Conservation (phyloP, 2,888 invertebrate species). For the Euplagia quadripunctaria region DNA sequence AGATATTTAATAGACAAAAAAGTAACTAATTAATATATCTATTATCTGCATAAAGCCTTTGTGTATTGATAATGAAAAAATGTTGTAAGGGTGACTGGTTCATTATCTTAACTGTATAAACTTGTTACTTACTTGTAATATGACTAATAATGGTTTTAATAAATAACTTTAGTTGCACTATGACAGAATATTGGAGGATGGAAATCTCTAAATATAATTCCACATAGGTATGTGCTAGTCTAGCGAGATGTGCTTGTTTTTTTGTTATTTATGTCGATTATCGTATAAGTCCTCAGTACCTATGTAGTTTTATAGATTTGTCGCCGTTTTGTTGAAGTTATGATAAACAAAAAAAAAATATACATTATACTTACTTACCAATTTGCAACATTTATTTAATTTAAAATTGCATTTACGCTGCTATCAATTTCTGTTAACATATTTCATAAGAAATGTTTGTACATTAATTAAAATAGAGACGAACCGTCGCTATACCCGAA, state of each 20-base stretch:
- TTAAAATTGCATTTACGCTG: background rate
- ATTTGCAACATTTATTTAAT: background rate
- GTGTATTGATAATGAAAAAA: conserved; percentile 4
- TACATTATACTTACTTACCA: background rate
- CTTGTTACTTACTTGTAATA: conserved; percentile 46
- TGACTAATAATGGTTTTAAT: background rate
- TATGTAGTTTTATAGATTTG: background rate
- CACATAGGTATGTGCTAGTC: conserved; percentile 44
- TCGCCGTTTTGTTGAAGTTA: background rate
- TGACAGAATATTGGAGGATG: conserved; percentile 31
- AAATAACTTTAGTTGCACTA: background rate
- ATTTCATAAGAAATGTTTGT: background rate
- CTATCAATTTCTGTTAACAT: background rate
- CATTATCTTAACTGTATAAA: conserved; percentile 34
- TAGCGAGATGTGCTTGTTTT: conserved; percentile 21
- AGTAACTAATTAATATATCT: background rate
- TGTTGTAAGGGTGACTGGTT: conserved; percentile 33
- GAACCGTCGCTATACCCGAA: background rate
- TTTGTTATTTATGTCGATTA: background rate
- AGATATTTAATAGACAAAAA: background rate
- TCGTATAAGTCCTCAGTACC: background rate
- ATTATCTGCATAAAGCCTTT: conserved; percentile 1
- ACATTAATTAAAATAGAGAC: background rate
- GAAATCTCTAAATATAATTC: conserved; percentile 54
- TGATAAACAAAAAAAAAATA: background rate